Base-by-base conservation (phyloP, 2,888 invertebrate species). In the Carterocephalus palaemon region DNA sequence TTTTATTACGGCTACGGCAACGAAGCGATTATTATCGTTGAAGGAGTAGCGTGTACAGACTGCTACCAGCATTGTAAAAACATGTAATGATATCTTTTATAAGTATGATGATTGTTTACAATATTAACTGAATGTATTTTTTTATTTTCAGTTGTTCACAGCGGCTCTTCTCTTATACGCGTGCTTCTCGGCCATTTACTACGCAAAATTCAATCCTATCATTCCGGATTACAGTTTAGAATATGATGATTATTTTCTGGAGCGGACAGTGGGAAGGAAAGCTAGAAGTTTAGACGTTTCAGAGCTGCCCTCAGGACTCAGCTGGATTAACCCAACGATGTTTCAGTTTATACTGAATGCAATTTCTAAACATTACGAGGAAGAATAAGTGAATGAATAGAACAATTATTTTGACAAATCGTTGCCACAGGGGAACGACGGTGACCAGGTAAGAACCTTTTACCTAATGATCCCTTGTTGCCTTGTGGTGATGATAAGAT, bases 191-290 rank as follows among this genome's bases (percentile, higher is more conserved):
- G 95, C 95, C 43, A 92, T 95, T 64, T 95, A 95, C 78, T 95
- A 94, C 78, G 94, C 95, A 39, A 95, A 95, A 76, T 94, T 95
- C 70, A 95, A 95, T 77, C 94, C 94, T 33, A 89, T 93, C 48
- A 88, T 92, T n/a, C 91, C 92, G 42, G 93, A 94, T 73, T 92
- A 92, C 70, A 92, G 92, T 60, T 88, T 89, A 68, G 90, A 92
- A 60, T 92, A 93, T 66, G 91, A 91, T 47, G 92, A 92, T 67
- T 93, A 93, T 66, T 90, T 93, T 68, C 88, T 93, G 42, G 91
- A 91, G 57, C 88, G 93, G 53, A 90, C 91, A 5, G 86, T 92
- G 7, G 88, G 88, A 54, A 84, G 83, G 64, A 77, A 81, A 52
- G 62, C 85, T 15, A 65, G 78, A 59, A 83, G 85, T 51, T 49